Evolutionary conservation across 2,888 invertebrate genomes (phyloP), one percentile per base, ranked within the genome.

Genomic region (Drepana falcataria): DNA sequence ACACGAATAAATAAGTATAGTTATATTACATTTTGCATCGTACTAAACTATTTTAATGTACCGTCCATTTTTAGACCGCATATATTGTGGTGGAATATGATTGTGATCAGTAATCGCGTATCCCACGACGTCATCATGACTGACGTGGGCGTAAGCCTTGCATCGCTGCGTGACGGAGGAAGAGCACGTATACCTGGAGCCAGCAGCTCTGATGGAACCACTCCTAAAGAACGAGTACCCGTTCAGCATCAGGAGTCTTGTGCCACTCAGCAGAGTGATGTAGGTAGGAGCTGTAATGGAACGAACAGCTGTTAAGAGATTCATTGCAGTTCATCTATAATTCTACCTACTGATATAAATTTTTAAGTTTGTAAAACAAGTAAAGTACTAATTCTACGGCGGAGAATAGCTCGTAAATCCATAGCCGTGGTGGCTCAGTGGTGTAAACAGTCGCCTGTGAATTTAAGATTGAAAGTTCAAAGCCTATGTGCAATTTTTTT

Each of bases 121-220:
- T 0, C 65, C 1, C 2, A 80, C 66, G 2, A 58, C 47, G 48
- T 75, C 58, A 34, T 74, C 57, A 2, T 56, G 58, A 48, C 56
- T 64, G 3, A 81, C 66, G 48, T 81, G 76, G 2, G 70, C 62
- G 49, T 69, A 71, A 0, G 83, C 81, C 48, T 72, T 77, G 57
- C 84, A 83, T 0, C 51, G 54, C 44, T 69, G 77, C 49, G 66
- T 73, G 6, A 49, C 48, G 3, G 60, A 55, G 33, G 61, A 65
- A 2, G 81, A 83, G 48, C 85, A 85, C 4, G 63, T 69, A 55
- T 71, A 84, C n/a, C 84, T 64, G 6, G 64, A 66, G 0, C 81
- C 83, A 2, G 75, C 73, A 4, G 63, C 59, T 2, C 75, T 57
- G 2, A 76, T 58, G 0, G 48, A 33, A 0, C 78, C 75, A 49